Evolutionary conservation across 1,140 invertebrate genomes (phyloP).

Genomic region (Polypedilum vanderplanki): DNA sequence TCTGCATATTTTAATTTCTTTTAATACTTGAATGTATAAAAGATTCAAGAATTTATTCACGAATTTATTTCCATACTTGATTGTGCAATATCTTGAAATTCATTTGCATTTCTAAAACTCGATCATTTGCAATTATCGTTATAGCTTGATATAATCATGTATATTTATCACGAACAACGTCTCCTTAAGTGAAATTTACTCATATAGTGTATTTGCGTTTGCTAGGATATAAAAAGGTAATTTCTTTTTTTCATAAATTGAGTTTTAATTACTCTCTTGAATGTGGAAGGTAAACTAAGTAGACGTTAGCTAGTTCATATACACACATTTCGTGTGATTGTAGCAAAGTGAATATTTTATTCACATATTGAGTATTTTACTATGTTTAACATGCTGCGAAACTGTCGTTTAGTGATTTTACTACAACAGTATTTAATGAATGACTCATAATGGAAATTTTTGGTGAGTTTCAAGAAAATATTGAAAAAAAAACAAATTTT

Average conservation of each 20-base stretch:
- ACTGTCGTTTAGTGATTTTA: background rate
- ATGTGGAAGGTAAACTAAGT: background rate
- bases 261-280: constrained; percentile 9
- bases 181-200: background rate
- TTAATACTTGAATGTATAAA: too few relatives aligned
- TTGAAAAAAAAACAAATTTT: too few relatives aligned
- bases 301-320: background rate
- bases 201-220: too few relatives aligned
- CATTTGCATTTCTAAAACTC: constrained; percentile 1
- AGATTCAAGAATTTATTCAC: too few relatives aligned
- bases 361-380: background rate
- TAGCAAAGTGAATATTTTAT: background rate
- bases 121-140: background rate
- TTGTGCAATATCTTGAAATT: background rate
- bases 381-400: background rate
- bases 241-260: background rate
- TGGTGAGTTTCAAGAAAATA: background rate
- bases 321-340: background rate
- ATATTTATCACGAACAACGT: background rate
- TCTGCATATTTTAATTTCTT: too few relatives aligned
- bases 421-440: background rate
- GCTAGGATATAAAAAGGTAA: too few relatives aligned
- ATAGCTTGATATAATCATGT: background rate
- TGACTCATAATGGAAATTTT: background rate
- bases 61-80: constrained; percentile 4